Conservation (phyloP, 2,888 invertebrate genomes). For the Polyploca ridens region DNA sequence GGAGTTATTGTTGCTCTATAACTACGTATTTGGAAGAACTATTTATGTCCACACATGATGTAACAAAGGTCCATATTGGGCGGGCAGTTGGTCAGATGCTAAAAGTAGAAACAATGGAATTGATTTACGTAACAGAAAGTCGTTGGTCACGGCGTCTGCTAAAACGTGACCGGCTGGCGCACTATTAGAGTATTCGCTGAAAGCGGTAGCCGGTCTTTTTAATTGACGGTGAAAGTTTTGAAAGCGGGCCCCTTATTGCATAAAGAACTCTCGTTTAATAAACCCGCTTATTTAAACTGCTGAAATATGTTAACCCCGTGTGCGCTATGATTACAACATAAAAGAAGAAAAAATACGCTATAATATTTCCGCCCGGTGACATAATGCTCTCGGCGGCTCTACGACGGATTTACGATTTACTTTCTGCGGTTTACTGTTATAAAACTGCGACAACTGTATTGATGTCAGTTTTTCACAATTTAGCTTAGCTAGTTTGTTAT, state of each 20-base stretch:
- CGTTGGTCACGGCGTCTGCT: constrained; percentile 41
- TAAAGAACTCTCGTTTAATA: constrained; percentile 33
- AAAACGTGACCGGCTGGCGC: constrained; percentile 39
- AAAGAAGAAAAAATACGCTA: constrained; percentile 34
- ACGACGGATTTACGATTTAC: constrained; percentile 63
- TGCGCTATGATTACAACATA: background rate
- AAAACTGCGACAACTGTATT: constrained; percentile 44
- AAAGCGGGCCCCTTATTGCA: constrained; percentile 54
- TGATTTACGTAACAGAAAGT: constrained; percentile 46
- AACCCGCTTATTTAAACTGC: background rate
- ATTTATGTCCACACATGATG: background rate
- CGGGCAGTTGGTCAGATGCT: constrained; percentile 34
- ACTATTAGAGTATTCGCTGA: constrained; percentile 30
- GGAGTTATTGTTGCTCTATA: background rate
- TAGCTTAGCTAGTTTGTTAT: constrained; percentile 21
- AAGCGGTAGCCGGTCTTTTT: constrained; percentile 53
- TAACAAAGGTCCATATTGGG: constrained; percentile 23
- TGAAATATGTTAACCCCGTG: constrained; percentile 2
- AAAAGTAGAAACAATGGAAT: constrained; percentile 45
- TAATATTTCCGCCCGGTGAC: constrained; percentile 52
- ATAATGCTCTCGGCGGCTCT: constrained; percentile 51
- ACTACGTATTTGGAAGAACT: background rate
- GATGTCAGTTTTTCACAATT: constrained; percentile 19
- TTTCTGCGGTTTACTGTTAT: constrained; percentile 63
- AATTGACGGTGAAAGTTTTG: constrained; percentile 73